These are phyloP conservation scores for Stegostoma tigrinum DNA, from an alignment of 2,113 vertebrate species.

Conservation along the genomic window DNA sequence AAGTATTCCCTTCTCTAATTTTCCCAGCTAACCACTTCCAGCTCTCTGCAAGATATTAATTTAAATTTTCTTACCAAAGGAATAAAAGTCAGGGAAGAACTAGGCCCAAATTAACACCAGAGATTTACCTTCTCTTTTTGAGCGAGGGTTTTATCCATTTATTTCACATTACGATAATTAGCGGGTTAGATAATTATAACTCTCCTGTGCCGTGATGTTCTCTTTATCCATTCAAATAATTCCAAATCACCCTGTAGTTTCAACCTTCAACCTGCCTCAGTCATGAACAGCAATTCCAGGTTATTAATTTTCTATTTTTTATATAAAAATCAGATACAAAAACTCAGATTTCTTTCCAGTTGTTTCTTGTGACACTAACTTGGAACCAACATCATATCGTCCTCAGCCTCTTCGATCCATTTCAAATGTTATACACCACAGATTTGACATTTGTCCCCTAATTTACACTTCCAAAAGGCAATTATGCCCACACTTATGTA, in stretches of 20 bases:
- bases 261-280: background rate
- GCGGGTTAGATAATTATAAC: background rate
- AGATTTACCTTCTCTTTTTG: background rate
- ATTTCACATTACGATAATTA: constrained; percentile 22
- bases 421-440: background rate
- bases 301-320: background rate
- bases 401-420: background rate
- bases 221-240: background rate
- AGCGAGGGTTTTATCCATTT: background rate
- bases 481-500: background rate
- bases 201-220: background rate
- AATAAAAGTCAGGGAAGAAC: background rate
- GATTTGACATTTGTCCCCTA: background rate
- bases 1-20: background rate
- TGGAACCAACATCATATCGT: background rate
- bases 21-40: background rate
- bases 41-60: background rate
- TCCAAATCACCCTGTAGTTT: background rate
- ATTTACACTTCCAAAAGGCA: background rate
- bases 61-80: background rate
- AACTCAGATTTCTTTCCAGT: background rate
- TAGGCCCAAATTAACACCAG: background rate
- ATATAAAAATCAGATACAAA: too few relatives aligned
- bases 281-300: background rate
- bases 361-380: background rate